Conservation (phyloP, 2,797 vertebrate species). For the Clarias laeviceps region DNA sequence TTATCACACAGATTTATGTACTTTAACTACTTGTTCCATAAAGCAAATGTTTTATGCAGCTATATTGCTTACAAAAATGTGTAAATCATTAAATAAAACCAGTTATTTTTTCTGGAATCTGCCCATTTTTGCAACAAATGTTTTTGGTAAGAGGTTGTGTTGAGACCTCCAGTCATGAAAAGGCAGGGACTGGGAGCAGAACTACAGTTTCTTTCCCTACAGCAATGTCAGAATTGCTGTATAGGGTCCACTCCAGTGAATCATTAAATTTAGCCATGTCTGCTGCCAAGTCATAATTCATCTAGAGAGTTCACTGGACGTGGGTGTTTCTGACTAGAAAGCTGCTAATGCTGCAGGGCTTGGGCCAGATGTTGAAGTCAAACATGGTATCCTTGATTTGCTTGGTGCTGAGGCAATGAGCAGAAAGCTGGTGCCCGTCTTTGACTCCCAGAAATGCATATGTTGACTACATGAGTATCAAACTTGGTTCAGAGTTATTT, state of each 20-base stretch:
- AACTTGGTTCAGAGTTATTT: neutral
- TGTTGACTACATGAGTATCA: neutral
- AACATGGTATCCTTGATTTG: neutral
- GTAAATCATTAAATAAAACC: neutral
- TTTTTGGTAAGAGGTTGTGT: neutral
- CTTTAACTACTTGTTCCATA: neutral
- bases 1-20: neutral
- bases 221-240: slow-evolving; percentile 27
- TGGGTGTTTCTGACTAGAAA: slow-evolving; percentile 16
- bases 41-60: too few relatives aligned
- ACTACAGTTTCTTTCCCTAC: slow-evolving; percentile 5
- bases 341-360: slow-evolving; percentile 6
- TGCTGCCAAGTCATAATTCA: slow-evolving; percentile 30
- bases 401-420: neutral
- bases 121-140: neutral
- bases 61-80: neutral
- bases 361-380: neutral
- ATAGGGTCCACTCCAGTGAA: slow-evolving; percentile 16
- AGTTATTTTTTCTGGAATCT: neutral
- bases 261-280: slow-evolving; percentile 16
- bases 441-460: neutral
- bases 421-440: neutral
- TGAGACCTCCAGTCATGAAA: neutral
- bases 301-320: slow-evolving; percentile 20
- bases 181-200: neutral